Percentiles rank a stretch among this genome's conserved stretches.
Conservation (phyloP, 2,113 vertebrate genomes). For the Anolis sagrei region DNA sequence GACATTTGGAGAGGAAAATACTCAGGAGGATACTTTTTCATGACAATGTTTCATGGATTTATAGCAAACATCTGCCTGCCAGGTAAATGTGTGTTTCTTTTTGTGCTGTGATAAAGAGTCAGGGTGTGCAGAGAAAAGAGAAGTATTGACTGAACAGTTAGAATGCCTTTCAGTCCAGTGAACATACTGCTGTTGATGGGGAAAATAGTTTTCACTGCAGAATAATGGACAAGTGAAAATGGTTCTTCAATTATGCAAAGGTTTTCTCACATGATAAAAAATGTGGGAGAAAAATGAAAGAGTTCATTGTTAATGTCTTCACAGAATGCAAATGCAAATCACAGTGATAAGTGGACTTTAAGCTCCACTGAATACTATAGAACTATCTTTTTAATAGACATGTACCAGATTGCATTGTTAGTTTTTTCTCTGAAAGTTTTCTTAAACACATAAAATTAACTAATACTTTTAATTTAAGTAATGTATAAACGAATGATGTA, state of each 20-base stretch:
- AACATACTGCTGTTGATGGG: constrained; percentile 39
- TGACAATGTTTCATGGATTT: constrained; percentile 66
- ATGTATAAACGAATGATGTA: neutral
- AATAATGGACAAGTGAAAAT: constrained; percentile 29
- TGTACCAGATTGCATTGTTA: neutral
- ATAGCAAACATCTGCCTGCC: constrained; percentile 68
- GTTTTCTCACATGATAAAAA: constrained; percentile 41
- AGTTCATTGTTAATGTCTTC: constrained; percentile 2
- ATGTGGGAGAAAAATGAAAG: neutral
- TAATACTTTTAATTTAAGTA: neutral
- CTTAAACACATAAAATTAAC: neutral
- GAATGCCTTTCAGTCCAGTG: neutral
- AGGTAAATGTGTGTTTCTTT: constrained; percentile 39
- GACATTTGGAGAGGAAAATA: constrained; percentile 56
- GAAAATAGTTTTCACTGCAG: constrained; percentile 53
- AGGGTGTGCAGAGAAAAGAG: constrained; percentile 21
- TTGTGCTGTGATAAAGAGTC: constrained; percentile 28
- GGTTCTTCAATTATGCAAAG: constrained; percentile 9
- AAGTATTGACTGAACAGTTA: neutral
- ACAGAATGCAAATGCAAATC: neutral
- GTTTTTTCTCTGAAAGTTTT: too few species aligned
- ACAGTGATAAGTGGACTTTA: neutral
- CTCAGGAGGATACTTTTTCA: constrained; percentile 61
- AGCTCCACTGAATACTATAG: too few species aligned
- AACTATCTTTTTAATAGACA: neutral